Evolutionary conservation across 2,113 vertebrate species (phyloP), one percentile per base, ranked within the genome.

Genomic region (Phrynosoma platyrhinos): DNA sequence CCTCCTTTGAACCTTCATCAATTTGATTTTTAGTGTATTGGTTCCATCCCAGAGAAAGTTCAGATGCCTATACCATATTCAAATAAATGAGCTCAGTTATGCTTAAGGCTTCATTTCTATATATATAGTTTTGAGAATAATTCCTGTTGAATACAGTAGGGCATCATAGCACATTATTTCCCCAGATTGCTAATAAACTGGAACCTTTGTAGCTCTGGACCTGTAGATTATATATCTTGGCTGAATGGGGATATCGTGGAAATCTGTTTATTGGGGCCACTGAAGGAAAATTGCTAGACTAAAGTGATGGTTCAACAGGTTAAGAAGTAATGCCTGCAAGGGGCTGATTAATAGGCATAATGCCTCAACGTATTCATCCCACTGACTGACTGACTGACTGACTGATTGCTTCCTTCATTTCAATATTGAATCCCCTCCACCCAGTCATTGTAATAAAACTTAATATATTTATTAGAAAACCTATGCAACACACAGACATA

Each of bases 261-360:
- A 89, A 89, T 13, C 8, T 88, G 79, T 90, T 93, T 92, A 89
- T 80, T 72, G 90, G 13, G 68, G 20, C 0, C 58, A 10, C 62
- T 58, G 66, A 47, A 83, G 85, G 84, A 94, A 91, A 86, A 0
- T 23, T 90, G 79, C 78, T 88, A 81, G 23, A 52, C 23, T 85
- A 32, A 93, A 93, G 91, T 32, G 30, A 25, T 81, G 9, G 8
- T 90, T 94, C 92, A 92, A 93, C 90, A 69, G 69, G 90, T 92
- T 91, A 93, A 75, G 25, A 88, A 92, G 85, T 25, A 79, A 21
- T 77, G 79, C 18, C 77, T 0, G 0, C 82, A 89, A 75, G n/a
- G 90, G 72, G 64, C 42, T 92, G 20, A 91, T 90, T 84, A 83
- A 90, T 42, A 94, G 9, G 69, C 72, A 66, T 90, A 91, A 94